Percentiles rank a stretch among this genome's conserved stretches.
phyloP scores from a whole-genome alignment of 2,888 invertebrate species.

The Odontocerum albicorne region DNA sequence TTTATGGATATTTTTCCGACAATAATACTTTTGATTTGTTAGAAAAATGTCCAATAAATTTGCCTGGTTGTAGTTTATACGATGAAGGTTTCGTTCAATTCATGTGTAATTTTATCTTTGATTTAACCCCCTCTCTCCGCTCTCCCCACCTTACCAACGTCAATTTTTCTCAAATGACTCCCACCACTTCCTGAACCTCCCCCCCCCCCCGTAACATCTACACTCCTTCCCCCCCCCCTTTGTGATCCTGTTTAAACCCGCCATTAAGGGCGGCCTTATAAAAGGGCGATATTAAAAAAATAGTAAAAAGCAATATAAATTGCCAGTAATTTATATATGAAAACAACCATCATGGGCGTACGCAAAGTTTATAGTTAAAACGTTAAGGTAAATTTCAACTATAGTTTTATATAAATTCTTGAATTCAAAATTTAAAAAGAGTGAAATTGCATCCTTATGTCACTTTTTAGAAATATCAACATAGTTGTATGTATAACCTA shows the following conservation, averaged over 20 bases:
- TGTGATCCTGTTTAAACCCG: constrained; percentile 37
- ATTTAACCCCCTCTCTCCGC: not conserved
- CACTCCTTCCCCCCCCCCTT: constrained; percentile 14
- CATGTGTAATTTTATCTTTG: not conserved
- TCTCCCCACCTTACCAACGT: not conserved
- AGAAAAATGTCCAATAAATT: too few relatives aligned
- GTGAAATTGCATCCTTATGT: too few relatives aligned
- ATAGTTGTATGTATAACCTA: too few relatives aligned
- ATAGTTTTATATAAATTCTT: too few relatives aligned
- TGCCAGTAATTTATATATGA: constrained; percentile 37
- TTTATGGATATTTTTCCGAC: too few relatives aligned
- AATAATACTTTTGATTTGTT: too few relatives aligned
- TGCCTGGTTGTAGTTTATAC: too few relatives aligned
- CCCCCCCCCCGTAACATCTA: constrained; percentile 3
- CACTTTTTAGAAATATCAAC: too few relatives aligned
- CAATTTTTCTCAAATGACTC: constrained; percentile 8
- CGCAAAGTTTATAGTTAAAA: too few relatives aligned
- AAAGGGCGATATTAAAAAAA: constrained; percentile 37
- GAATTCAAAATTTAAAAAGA: too few relatives aligned
- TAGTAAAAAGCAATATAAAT: constrained; percentile 38
- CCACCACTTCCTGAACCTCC: constrained; percentile 3
- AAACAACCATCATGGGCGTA: constrained; percentile 33
- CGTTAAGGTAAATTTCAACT: too few relatives aligned
- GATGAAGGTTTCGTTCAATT: not conserved
- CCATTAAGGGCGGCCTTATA: constrained; percentile 36